These are phyloP conservation scores for Phaonia tiefii DNA, from an alignment of 2,888 invertebrate genomes.

Conservation along the genomic window DNA sequence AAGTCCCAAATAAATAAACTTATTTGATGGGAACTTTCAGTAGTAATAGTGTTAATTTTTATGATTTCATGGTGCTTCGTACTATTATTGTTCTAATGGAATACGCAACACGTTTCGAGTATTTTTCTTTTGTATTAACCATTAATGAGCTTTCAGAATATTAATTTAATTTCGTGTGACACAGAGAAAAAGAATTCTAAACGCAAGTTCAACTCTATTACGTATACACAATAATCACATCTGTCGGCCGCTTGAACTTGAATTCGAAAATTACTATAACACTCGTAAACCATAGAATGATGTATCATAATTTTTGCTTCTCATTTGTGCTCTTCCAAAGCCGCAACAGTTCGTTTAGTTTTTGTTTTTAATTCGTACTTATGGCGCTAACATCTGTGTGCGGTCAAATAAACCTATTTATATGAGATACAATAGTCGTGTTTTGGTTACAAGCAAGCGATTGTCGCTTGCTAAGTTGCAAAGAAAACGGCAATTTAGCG, in stretches of 20 bases:
- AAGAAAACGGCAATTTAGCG: no score
- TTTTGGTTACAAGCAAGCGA: no score
- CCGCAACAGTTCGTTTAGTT: background rate
- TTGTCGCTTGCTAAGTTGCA: no score
- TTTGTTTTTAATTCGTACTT: slow-evolving; percentile 13
- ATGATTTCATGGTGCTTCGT: no score
- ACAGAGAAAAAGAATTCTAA: slow-evolving; percentile 14
- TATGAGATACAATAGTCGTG: no score
- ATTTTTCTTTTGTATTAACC: background rate
- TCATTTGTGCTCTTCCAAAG: slow-evolving; percentile 10
- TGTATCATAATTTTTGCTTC: slow-evolving; percentile 18
- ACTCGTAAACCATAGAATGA: slow-evolving; percentile 28
- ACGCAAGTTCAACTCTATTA: background rate
- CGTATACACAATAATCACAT: slow-evolving; percentile 1
- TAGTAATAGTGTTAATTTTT: background rate
- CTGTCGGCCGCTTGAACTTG: background rate
- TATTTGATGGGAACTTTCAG: slow-evolving; percentile 19
- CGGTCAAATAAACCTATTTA: no score
- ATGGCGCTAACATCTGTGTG: no score
- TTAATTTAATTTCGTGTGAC: slow-evolving; percentile 32
- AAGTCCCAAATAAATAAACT: no score
- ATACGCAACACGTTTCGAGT: background rate
- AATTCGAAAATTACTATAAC: no score
- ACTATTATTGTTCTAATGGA: no score
- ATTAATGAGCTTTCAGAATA: slow-evolving; percentile 28